These are phyloP conservation scores for Alethe castanea DNA, from an alignment of 2,113 vertebrate genomes.

Conservation along the genomic window DNA sequence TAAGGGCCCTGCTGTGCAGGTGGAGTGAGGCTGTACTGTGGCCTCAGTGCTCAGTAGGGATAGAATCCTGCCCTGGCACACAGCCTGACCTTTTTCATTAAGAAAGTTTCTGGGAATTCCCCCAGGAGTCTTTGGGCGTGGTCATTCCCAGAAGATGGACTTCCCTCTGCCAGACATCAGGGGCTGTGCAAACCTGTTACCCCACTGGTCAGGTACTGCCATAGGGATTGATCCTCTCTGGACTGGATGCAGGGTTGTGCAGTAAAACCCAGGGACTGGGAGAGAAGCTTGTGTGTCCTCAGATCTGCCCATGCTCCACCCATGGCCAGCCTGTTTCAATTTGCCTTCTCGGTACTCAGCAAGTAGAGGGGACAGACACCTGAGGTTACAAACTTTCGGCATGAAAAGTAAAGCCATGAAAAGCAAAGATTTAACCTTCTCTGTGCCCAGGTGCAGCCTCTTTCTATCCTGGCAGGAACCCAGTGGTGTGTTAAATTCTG, in stretches of 20 bases:
- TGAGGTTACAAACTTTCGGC: not conserved
- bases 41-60: fast-evolving
- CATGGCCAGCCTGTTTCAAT: not conserved
- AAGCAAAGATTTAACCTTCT: not conserved
- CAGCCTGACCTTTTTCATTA: not conserved
- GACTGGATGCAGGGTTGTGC: not conserved
- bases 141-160: not conserved
- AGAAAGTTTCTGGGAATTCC: not conserved
- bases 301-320: not conserved
- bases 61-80: not conserved
- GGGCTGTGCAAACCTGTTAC: not conserved
- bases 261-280: not conserved
- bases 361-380: not conserved
- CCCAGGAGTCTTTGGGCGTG: not conserved
- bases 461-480: not conserved
- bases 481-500: not conserved
- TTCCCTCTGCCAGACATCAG: not conserved
- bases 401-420: not conserved
- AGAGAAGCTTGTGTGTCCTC: not conserved
- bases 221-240: not conserved
- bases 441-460: not conserved
- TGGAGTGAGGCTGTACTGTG: not conserved
- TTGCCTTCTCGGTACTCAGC: not conserved
- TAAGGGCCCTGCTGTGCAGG: not conserved
- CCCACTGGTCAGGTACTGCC: not conserved